Evolutionary conservation across 2,113 vertebrate genomes (phyloP).

Genomic region (Etia nguti): DNA sequence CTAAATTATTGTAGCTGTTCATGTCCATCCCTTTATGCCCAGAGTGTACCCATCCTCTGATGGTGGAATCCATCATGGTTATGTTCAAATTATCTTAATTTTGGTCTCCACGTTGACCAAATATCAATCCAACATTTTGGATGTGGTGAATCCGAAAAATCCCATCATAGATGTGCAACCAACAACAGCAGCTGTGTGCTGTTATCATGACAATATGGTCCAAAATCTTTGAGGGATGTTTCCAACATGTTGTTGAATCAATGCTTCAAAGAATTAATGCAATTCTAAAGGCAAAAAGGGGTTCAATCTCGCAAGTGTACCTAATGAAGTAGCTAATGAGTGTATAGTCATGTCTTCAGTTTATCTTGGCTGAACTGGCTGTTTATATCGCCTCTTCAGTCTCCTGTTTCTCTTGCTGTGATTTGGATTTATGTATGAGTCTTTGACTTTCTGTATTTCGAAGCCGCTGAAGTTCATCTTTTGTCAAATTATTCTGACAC

Average conservation of each 20-base stretch:
- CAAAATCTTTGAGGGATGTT: neutral
- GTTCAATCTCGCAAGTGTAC: no score
- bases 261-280: neutral
- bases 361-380: neutral
- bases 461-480: neutral
- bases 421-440: neutral
- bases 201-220: neutral
- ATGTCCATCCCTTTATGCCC: no score
- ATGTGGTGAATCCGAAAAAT: no score
- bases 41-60: no score
- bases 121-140: no score
- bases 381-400: neutral
- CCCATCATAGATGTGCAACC: no score
- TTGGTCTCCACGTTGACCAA: no score
- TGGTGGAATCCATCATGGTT: no score
- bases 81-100: no score
- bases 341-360: neutral
- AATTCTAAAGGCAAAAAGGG: fast-evolving
- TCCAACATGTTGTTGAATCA: neutral
- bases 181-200: neutral
- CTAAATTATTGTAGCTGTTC: no score
- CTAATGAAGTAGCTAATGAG: neutral
- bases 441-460: neutral
- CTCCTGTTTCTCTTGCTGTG: neutral
- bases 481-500: neutral